Evolutionary conservation across 2,888 invertebrate species (phyloP), one percentile per base, ranked within the genome.

Genomic region (Physocephala rufipes): DNA sequence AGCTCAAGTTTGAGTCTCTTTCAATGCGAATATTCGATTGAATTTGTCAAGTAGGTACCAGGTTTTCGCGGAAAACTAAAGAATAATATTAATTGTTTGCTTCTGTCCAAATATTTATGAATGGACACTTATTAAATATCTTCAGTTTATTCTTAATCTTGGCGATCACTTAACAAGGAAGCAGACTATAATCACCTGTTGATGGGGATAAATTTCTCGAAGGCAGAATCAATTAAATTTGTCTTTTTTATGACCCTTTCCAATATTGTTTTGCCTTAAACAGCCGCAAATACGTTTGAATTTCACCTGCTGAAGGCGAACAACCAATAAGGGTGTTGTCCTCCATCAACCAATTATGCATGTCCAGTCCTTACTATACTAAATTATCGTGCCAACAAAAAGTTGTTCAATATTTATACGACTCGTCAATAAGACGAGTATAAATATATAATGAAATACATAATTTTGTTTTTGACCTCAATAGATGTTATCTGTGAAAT

Each of bases 131-230:
- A 36, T 4, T 7, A 36, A 36, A 36, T 36, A 7, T 36, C 36
- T 36, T 36, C 36, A 36, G 36, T 21, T n/a, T n/a, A 21, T 53
- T 15, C 53, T 28, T 28, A 26, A 30, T 24, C 76, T 80, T 81
- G 36, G 36, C 36, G 83, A 83, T 82, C 81, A 83, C 83, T 83
- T 83, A 82, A 83, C 83, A 83, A 81, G 75, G 81, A n/a, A n/a
- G 79, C 72, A 78, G 76, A 72, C 73, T 73, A 75, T 75, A 77
- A 81, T 83, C 82, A 82, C 82, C 82, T 82, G 82, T 80, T 82
- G 75, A 73, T 24, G 45, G 55, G 76, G 66, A 28, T 62, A 30
- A 19, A 7, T 59, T 28, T 36, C 62, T 59, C 24, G 62, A 36
- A 26, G 45, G 28, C 49, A 64, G 16, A 49, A 64, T 26, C 45